phyloP scores from a whole-genome alignment of 2,888 invertebrate genomes.

The Cyrtodaria siliqua region DNA sequence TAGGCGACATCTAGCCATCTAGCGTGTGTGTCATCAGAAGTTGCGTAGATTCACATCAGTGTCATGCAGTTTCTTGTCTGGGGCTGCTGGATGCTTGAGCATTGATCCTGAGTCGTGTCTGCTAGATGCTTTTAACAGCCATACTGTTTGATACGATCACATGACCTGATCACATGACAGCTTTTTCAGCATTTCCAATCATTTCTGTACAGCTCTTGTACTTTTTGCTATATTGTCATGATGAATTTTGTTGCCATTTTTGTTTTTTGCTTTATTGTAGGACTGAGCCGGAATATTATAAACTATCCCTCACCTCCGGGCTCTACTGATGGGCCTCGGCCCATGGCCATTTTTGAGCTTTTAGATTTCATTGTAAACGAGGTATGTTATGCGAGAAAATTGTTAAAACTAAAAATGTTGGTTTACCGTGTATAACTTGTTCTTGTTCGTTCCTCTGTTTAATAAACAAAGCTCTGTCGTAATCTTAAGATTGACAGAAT shows the following conservation, averaged over 20 bases:
- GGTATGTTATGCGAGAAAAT: conserved; percentile 80
- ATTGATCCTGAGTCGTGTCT: too few species aligned
- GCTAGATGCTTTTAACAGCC: too few species aligned
- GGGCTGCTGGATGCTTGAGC: too few species aligned
- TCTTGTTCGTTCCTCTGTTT: too few species aligned
- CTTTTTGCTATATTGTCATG: conserved; percentile 57
- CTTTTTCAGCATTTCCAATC: background rate
- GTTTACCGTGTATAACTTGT: too few species aligned
- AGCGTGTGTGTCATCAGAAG: too few species aligned
- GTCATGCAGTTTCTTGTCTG: too few species aligned
- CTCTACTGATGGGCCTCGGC: conserved; percentile 86
- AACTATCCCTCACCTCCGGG: conserved; percentile 76
- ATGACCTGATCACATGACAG: conserved; percentile 30
- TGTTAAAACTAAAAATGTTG: conserved; percentile 8
- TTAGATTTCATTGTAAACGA: conserved; percentile 99
- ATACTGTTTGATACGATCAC: background rate
- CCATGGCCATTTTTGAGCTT: conserved; percentile 99
- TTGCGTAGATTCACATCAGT: too few species aligned
- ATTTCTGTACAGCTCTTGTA: conserved; percentile 4
- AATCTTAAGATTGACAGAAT: too few species aligned
- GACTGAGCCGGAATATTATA: conserved; percentile 80
- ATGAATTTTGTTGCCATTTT: conserved; percentile 59
- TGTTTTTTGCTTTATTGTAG: conserved; percentile 73
- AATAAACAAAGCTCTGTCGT: too few species aligned
- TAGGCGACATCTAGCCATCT: too few species aligned